Percentiles rank a stretch among this genome's conserved stretches.
Conservation (phyloP, 2,888 invertebrate species). For the Erebia palarica region DNA sequence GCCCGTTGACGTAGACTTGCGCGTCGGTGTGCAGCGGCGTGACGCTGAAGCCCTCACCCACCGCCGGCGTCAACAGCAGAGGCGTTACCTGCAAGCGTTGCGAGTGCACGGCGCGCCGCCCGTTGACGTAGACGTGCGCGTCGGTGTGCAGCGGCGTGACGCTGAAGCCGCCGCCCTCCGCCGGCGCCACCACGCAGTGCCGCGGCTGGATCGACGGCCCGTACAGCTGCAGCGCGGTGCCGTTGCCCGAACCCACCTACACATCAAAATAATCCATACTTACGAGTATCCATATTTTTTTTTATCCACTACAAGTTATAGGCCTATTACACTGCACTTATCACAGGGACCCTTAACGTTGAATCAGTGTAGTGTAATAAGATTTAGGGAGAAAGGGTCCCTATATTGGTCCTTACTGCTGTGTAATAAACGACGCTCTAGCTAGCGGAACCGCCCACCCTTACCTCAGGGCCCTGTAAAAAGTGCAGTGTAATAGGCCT, state of each 20-base stretch:
- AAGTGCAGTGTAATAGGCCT: too few species aligned
- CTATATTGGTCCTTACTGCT: too few species aligned
- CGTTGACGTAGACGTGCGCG: conserved; percentile 97
- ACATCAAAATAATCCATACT: neutral
- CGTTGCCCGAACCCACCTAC: conserved; percentile 90
- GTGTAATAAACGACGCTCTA: too few species aligned
- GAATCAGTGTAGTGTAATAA: too few species aligned
- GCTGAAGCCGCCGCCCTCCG: conserved; percentile 95
- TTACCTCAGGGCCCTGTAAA: too few species aligned
- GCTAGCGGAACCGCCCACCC: too few species aligned
- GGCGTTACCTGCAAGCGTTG: conserved; percentile 89
- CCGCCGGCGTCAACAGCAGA: too few species aligned
- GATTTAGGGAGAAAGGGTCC: too few species aligned
- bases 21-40: conserved; percentile 97
- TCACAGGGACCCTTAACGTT: too few species aligned
- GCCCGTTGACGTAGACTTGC: conserved; percentile 96
- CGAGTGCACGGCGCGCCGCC: conserved; percentile 94
- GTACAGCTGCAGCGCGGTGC: conserved; percentile 88
- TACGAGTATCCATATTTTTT: too few species aligned
- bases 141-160: conserved; percentile 96
- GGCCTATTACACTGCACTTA: too few species aligned
- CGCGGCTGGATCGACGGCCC: conserved; percentile 96
- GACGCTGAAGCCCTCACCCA: conserved; percentile 61
- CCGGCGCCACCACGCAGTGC: conserved; percentile 97
- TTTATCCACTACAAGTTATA: too few species aligned